phyloP scores from a whole-genome alignment of 2,113 vertebrate genomes.

The Serilophus lunatus region DNA sequence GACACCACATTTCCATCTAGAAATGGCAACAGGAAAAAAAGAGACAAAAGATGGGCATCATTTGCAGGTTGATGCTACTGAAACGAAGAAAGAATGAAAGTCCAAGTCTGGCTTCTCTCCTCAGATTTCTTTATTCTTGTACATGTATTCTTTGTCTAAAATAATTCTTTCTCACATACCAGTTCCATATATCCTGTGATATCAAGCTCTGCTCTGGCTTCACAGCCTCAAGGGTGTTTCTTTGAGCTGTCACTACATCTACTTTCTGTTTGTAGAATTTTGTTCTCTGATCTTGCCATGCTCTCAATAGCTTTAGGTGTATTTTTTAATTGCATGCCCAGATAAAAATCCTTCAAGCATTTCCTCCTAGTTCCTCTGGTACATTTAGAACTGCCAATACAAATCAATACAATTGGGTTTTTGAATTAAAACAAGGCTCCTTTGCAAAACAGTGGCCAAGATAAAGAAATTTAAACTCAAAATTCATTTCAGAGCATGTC shows the following conservation, averaged over 20 bases:
- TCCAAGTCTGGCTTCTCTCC: background rate
- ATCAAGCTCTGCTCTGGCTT: background rate
- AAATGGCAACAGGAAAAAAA: background rate
- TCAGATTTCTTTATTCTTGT: background rate
- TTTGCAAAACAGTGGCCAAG: background rate
- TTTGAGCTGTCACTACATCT: background rate
- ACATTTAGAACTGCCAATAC: background rate
- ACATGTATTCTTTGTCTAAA: background rate
- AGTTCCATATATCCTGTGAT: background rate
- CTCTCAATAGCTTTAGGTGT: background rate
- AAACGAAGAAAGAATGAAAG: background rate
- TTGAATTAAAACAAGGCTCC: background rate
- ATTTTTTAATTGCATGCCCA: background rate
- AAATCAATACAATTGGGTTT: background rate
- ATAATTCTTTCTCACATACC: background rate
- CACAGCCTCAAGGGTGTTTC: background rate
- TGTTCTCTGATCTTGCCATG: background rate
- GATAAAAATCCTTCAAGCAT: background rate
- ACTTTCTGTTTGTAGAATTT: background rate
- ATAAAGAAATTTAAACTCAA: background rate
- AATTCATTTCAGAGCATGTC: background rate
- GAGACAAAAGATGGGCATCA: background rate
- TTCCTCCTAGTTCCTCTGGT: background rate
- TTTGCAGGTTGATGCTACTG: background rate
- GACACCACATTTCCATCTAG: background rate